Percentiles rank a stretch among this genome's conserved stretches.
Conservation (phyloP, 1,140 invertebrate genomes). For the Drosophila grimshawi region DNA sequence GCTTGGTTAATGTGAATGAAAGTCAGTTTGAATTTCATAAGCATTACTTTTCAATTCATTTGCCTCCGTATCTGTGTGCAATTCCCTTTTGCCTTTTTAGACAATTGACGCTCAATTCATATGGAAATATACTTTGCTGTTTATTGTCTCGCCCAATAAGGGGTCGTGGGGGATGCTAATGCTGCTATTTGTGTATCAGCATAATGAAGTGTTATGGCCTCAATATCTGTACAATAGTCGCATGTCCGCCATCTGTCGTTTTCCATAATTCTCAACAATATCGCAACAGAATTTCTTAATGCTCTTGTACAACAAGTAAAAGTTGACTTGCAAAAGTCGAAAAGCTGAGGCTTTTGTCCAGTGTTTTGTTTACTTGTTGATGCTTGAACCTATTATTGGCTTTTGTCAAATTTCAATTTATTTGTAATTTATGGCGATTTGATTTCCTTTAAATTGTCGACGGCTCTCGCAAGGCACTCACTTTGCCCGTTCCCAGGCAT, state of each 20-base stretch:
- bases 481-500: constrained; percentile 4
- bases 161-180: not conserved
- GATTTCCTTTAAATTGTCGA: constrained; percentile 35
- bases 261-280: constrained; percentile 53
- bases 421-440: constrained; percentile 62
- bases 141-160: not conserved
- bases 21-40: constrained; percentile 77
- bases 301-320: constrained; percentile 34
- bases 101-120: constrained; percentile 75
- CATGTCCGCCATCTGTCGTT: constrained; percentile 34
- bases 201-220: constrained; percentile 53
- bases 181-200: constrained; percentile 30
- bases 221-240: constrained; percentile 41
- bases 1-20: constrained; percentile 55
- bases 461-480: not conserved
- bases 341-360: constrained; percentile 26
- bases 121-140: constrained; percentile 59
- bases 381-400: constrained; percentile 32
- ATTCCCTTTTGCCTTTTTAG: constrained; percentile 47
- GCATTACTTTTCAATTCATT: constrained; percentile 58
- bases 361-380: constrained; percentile 35
- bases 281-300: constrained; percentile 5
- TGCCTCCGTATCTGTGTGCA: constrained; percentile 24
- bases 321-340: constrained; percentile 16
- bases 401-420: constrained; percentile 40